phyloP scores from a whole-genome alignment of 2,888 invertebrate genomes.

The Parasteatoda lunata region DNA sequence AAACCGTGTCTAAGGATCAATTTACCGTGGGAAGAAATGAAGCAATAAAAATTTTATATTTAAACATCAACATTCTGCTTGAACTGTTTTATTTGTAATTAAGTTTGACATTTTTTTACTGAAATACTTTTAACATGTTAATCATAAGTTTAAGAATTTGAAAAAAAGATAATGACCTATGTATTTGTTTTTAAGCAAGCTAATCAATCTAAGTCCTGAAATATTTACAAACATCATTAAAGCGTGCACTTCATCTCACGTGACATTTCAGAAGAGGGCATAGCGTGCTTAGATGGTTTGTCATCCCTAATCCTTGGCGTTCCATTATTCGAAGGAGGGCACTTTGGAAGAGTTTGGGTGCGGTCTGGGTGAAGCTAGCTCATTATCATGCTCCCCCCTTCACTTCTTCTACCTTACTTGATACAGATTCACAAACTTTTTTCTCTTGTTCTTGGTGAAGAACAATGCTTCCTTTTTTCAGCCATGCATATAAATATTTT shows the following conservation, averaged over 20 bases:
- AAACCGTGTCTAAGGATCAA: too few species aligned
- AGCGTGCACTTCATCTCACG: conserved; percentile 5
- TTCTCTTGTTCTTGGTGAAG: neutral
- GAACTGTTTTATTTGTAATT: too few species aligned
- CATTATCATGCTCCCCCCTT: conserved; percentile 39
- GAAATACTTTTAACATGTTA: too few species aligned
- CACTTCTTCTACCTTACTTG: neutral
- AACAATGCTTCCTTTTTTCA: too few species aligned
- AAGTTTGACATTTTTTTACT: too few species aligned
- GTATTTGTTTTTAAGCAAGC: neutral
- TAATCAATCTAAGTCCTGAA: neutral
- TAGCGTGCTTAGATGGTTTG: conserved; percentile 8
- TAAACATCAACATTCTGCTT: too few species aligned
- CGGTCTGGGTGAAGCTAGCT: conserved; percentile 44
- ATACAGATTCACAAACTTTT: neutral
- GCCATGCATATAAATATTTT: too few species aligned
- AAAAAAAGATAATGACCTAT: neutral
- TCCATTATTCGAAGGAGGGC: conserved; percentile 33
- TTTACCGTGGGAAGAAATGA: too few species aligned
- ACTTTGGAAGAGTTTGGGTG: conserved; percentile 42
- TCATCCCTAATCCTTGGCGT: conserved; percentile 31
- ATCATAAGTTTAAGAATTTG: too few species aligned
- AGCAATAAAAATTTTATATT: too few species aligned
- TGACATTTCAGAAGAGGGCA: neutral
- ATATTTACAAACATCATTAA: neutral